Evolutionary conservation across 1,140 invertebrate genomes (phyloP).

Genomic region (Polypedilum pembai): DNA sequence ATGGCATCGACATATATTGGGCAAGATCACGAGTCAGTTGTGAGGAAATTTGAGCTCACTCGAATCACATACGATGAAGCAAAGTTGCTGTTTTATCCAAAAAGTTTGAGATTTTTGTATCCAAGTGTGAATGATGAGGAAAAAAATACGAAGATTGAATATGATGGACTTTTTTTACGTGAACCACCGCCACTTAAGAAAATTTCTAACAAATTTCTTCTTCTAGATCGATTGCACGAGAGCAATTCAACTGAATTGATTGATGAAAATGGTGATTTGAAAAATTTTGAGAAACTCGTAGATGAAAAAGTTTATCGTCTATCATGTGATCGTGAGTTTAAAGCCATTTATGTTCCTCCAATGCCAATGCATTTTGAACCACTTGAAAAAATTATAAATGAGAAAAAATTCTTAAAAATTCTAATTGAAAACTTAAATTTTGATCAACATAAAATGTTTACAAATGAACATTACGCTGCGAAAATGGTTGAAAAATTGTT

Average conservation of each 20-base stretch:
- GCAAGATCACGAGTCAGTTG: neutral
- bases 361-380: conserved; percentile 21
- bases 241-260: neutral
- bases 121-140: neutral
- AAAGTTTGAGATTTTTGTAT: neutral
- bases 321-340: conserved; percentile 34
- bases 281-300: neutral
- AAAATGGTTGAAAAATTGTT: conserved; percentile 40
- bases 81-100: neutral
- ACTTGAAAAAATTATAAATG: conserved; percentile 34
- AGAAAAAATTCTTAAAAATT: conserved; percentile 41
- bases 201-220: neutral
- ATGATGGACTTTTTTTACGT: neutral
- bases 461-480: conserved; percentile 43
- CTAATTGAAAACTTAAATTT: conserved; percentile 42
- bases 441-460: conserved; percentile 41
- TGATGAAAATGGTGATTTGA: neutral
- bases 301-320: neutral
- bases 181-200: neutral
- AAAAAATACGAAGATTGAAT: neutral
- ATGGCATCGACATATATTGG: conserved; percentile 9
- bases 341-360: conserved; percentile 36
- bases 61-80: neutral
- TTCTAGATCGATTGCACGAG: neutral
- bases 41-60: neutral